Base-by-base conservation (phyloP, 2,797 vertebrate species). In the Diplodus puntazzo region DNA sequence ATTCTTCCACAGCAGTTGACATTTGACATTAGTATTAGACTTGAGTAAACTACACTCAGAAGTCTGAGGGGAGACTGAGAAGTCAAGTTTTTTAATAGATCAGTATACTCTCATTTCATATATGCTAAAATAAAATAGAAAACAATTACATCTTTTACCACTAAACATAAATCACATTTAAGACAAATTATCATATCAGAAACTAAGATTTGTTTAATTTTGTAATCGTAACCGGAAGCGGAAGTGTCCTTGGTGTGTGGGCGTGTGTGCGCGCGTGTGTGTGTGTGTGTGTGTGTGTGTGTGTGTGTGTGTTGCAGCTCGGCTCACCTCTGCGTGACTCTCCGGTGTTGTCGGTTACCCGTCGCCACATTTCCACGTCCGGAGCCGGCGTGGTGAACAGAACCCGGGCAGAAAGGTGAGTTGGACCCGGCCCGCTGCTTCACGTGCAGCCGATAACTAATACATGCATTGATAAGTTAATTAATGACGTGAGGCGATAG, bases 151-250 rank as follows among this genome's bases (percentile, higher is more conserved):
- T 11, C 20, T 7, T 12, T 27, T 3, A 18, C 17, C 2, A 23
- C 11, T 11, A 12, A 2, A 12, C 11, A 1, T 16, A 4, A 57
- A 30, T 21, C n/a, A 23, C 5, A 34, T 12, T 6, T 12, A 59
- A 59, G 11, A 48, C 13, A 17, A 16, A 18, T 18, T 18, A 49
- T 16, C 16, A 12, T 17, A 16, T 16, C 9, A 39, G 30, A 23
- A 55, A 30, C n/a, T 20, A 49, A 52, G 4, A 13, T 2, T 1
- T 13, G 0, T 34, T 57, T 78, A 88, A 88, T 63, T 88, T 79
- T 89, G 85, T 86, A 90, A 71, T 1, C 0, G 1, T 0, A 5
- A 10, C 48, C 81, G 89, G 90, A 92, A 81, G 5, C 11, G 25
- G 57, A 6, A 60, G 12, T 55, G 49, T 23, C 4, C 39, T 1